Percentiles rank a stretch among this genome's conserved stretches.
phyloP scores from a whole-genome alignment of 2,888 invertebrate species.

The Drosophila siamana region DNA sequence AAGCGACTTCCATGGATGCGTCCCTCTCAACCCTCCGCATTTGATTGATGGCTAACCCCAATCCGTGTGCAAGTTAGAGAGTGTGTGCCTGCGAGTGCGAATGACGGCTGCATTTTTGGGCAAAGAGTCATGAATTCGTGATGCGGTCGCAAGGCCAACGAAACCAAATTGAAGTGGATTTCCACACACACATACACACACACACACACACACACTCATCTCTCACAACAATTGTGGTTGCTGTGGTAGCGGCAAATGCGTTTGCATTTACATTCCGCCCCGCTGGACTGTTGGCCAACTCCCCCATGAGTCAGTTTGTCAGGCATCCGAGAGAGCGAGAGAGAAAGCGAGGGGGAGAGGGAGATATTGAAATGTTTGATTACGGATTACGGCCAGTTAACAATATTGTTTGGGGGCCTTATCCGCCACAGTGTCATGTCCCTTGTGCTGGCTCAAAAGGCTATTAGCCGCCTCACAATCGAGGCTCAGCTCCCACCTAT shows the following conservation, averaged over 20 bases:
- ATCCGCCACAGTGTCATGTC: constrained; percentile 29
- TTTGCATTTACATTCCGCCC: constrained; percentile 16
- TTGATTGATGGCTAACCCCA: constrained; percentile 71
- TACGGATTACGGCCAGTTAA: constrained; percentile 46
- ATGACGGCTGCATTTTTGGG: constrained; percentile 59
- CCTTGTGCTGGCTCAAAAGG: constrained; percentile 29
- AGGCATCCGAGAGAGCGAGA: neutral
- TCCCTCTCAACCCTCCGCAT: neutral
- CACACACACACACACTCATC: neutral
- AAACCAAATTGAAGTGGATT: constrained; percentile 71
- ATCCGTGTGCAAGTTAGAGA: constrained; percentile 10
- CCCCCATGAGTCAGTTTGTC: neutral
- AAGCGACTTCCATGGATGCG: constrained; percentile 25
- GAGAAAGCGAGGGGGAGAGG: neutral
- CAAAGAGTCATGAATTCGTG: constrained; percentile 70
- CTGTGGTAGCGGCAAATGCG: constrained; percentile 3
- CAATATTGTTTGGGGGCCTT: constrained; percentile 44
- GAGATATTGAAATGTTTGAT: constrained; percentile 53
- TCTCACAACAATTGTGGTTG: constrained; percentile 30
- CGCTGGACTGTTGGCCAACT: neutral
- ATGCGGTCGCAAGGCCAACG: constrained; percentile 60
- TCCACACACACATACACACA: constrained; percentile 6
- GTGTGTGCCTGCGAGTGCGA: constrained; percentile 11
- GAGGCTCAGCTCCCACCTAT: neutral
- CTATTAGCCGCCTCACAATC: constrained; percentile 46